phyloP scores from a whole-genome alignment of 35 echinoderm and acorn worm genomes.

The Acanthaster planci region DNA sequence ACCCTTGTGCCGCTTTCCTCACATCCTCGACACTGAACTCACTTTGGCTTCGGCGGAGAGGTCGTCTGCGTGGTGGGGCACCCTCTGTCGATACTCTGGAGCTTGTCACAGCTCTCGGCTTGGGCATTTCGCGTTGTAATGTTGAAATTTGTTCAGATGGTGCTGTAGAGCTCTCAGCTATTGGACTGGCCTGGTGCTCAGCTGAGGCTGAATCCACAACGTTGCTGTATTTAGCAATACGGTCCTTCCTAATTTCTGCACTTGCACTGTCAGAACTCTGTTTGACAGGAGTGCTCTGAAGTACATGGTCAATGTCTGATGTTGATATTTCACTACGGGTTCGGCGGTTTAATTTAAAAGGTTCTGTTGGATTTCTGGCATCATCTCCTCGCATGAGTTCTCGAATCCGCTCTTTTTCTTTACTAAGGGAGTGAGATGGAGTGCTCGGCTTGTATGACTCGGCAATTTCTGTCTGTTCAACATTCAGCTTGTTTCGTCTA shows the following conservation, averaged over 20 bases:
- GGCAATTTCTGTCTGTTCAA: not conserved
- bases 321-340: not conserved
- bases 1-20: slow-evolving; percentile 1
- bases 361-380: not conserved
- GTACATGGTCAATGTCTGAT: not conserved
- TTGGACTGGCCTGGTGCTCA: not conserved
- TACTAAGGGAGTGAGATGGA: not conserved
- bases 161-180: not conserved
- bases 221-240: not conserved
- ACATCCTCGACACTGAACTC: not conserved
- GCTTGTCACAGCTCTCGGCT: not conserved
- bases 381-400: not conserved
- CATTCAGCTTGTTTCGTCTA: slow-evolving; percentile 22
- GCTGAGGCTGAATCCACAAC: not conserved
- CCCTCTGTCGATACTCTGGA: not conserved
- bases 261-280: not conserved
- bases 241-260: slow-evolving; percentile 18
- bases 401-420: not conserved
- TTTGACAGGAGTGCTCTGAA: not conserved
- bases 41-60: not conserved
- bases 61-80: not conserved
- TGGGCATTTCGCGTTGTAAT: no score
- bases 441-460: not conserved
- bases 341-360: not conserved
- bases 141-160: not conserved